These are phyloP conservation scores for Oreohelix idahoensis DNA, from an alignment of 1,140 invertebrate species.

Conservation along the genomic window DNA sequence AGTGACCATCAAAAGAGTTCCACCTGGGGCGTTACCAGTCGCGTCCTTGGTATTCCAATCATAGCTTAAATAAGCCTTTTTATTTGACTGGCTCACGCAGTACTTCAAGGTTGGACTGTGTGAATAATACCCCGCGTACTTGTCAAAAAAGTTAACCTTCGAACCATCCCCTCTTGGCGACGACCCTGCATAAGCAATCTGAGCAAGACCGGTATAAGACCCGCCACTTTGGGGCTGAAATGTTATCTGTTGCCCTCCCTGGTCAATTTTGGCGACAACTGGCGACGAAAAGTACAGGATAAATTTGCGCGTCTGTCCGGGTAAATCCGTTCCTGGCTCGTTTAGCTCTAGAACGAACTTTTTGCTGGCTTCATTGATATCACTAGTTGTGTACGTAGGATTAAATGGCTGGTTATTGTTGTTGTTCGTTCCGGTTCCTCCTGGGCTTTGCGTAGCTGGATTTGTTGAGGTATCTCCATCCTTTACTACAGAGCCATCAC, in stretches of 20 bases:
- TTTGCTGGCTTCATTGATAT: constrained; percentile 24
- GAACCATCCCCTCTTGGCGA: constrained; percentile 53
- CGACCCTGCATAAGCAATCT: constrained; percentile 61
- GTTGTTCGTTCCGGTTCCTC: constrained; percentile 2
- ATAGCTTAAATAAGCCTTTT: constrained; percentile 54
- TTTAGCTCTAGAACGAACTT: constrained; percentile 64
- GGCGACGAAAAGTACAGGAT: constrained; percentile 59
- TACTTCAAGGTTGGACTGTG: constrained; percentile 56
- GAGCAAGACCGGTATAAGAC: constrained; percentile 54
- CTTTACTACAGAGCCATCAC: constrained; percentile 46
- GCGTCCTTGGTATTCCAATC: constrained; percentile 58
- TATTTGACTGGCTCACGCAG: constrained; percentile 52
- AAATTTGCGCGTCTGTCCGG: constrained; percentile 60
- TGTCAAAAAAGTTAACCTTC: constrained; percentile 52
- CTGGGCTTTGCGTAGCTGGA: neutral
- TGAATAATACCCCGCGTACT: constrained; percentile 55
- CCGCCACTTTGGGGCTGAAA: constrained; percentile 53
- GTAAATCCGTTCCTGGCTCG: constrained; percentile 59
- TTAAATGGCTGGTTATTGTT: neutral
- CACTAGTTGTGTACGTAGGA: constrained; percentile 5
- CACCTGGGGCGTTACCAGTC: constrained; percentile 28
- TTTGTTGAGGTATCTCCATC: constrained; percentile 24
- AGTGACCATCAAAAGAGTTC: constrained; percentile 56
- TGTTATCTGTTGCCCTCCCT: constrained; percentile 38
- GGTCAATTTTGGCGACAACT: constrained; percentile 49